These are phyloP conservation scores for Xiphorhynchus elegans DNA, from an alignment of 2,113 vertebrate species.

Conservation along the genomic window DNA sequence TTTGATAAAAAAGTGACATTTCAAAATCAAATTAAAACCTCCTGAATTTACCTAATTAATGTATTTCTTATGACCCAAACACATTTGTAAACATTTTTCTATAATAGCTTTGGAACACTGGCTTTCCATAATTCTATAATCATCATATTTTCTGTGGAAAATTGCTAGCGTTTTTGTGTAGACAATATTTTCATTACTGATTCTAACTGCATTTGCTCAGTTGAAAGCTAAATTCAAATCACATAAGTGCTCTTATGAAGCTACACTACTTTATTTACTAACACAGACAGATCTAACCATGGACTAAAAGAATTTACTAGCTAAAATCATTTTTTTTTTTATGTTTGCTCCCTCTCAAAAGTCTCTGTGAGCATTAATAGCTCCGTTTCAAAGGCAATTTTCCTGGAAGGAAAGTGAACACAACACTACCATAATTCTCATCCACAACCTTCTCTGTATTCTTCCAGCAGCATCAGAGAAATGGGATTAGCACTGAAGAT, in stretches of 20 bases:
- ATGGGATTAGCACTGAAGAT: not conserved
- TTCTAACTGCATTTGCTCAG: not conserved
- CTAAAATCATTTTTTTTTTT: not conserved
- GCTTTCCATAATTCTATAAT: not conserved
- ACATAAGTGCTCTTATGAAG: not conserved
- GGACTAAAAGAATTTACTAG: not conserved
- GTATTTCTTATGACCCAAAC: not conserved
- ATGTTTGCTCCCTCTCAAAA: not conserved
- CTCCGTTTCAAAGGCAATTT: not conserved
- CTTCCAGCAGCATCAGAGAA: not conserved
- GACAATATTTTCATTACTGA: not conserved
- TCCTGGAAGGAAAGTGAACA: not conserved
- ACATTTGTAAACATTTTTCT: not conserved
- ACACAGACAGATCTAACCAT: not conserved
- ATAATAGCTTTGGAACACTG: not conserved
- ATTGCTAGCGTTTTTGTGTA: rapidly evolving
- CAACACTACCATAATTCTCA: not conserved
- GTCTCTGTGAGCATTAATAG: not conserved
- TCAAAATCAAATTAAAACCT: not conserved
- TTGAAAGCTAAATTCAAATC: not conserved
- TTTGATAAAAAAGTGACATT: not conserved
- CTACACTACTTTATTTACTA: not conserved
- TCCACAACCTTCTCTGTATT: not conserved
- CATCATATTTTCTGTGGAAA: not conserved
- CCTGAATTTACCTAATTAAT: not conserved